phyloP scores from a whole-genome alignment of 2,888 invertebrate genomes.

The Gerris lacustris region DNA sequence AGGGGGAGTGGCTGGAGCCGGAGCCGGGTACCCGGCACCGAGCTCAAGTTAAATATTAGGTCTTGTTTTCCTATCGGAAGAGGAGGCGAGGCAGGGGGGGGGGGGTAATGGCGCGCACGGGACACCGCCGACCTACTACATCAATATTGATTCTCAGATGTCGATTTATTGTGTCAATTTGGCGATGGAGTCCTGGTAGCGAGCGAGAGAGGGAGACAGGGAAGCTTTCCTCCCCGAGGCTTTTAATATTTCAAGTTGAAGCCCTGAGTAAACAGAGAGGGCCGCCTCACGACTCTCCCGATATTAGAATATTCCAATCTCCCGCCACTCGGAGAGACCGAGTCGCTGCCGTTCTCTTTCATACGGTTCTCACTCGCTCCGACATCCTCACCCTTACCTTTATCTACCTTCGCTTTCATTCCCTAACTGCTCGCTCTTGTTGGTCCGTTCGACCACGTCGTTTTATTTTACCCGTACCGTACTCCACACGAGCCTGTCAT shows the following conservation, averaged over 20 bases:
- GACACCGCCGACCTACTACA: neutral
- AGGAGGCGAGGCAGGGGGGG: too few species aligned
- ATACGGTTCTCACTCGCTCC: neutral
- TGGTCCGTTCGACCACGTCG: too few species aligned
- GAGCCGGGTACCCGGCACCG: too few species aligned
- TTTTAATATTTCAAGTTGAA: slow-evolving; percentile 34
- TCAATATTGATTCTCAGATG: slow-evolving; percentile 20
- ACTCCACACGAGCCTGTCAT: too few species aligned
- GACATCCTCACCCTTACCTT: too few species aligned
- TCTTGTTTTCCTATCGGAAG: neutral
- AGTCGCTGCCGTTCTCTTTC: neutral
- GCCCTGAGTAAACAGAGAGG: slow-evolving; percentile 31
- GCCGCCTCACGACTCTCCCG: slow-evolving; percentile 24
- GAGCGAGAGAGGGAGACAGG: slow-evolving; percentile 13
- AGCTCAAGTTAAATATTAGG: neutral
- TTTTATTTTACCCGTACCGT: too few species aligned
- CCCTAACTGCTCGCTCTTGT: too few species aligned
- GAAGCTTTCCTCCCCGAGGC: slow-evolving; percentile 23
- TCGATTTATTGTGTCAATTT: slow-evolving; percentile 23
- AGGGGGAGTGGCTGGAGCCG: too few species aligned
- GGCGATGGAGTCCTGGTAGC: slow-evolving; percentile 5
- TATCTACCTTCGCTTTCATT: too few species aligned
- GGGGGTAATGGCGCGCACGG: neutral
- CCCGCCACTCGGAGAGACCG: neutral
- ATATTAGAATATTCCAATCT: slow-evolving; percentile 32